These are phyloP conservation scores for Neodontobutis hainanensis DNA, from an alignment of 2,113 vertebrate genomes.

Conservation along the genomic window DNA sequence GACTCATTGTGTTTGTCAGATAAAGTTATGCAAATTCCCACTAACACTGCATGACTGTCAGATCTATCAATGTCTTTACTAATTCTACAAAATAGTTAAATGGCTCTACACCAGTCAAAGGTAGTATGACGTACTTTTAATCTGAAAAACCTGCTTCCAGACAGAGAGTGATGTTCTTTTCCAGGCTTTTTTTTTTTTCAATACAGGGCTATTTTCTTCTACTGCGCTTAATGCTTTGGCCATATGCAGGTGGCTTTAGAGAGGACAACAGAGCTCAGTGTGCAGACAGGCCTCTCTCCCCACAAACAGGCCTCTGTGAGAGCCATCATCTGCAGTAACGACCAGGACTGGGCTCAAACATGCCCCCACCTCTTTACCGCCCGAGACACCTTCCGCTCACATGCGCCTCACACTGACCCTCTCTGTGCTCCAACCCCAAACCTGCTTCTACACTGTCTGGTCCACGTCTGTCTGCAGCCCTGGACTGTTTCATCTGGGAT, in stretches of 20 bases:
- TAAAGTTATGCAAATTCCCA: background rate
- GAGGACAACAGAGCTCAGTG: constrained; percentile 75
- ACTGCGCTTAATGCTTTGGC: constrained; percentile 65
- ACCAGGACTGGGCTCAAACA: constrained; percentile 48
- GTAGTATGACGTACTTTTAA: constrained; percentile 60
- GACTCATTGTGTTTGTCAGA: constrained; percentile 8
- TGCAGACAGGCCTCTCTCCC: constrained; percentile 64
- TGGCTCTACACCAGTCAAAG: constrained; percentile 54
- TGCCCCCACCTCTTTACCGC: constrained; percentile 30
- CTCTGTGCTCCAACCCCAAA: constrained; percentile 59
- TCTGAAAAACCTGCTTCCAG: constrained; percentile 62
- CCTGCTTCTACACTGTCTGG: constrained; percentile 37
- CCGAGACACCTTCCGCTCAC: constrained; percentile 65
- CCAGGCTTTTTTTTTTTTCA: constrained; percentile 66
- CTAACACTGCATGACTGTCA: background rate
- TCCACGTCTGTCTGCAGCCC: constrained; percentile 17
- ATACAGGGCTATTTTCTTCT: constrained; percentile 41
- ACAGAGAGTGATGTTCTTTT: constrained; percentile 70
- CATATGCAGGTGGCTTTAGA: constrained; percentile 67
- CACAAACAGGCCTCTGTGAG: constrained; percentile 75
- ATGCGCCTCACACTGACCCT: constrained; percentile 63
- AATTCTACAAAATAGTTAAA: constrained; percentile 6
- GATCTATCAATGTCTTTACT: constrained; percentile 29
- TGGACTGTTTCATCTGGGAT: constrained; percentile 31
- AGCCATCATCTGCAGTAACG: constrained; percentile 61